Evolutionary conservation across 1,140 invertebrate genomes (phyloP), one percentile per base, ranked within the genome.

Genomic region (Metaphire vulgaris): DNA sequence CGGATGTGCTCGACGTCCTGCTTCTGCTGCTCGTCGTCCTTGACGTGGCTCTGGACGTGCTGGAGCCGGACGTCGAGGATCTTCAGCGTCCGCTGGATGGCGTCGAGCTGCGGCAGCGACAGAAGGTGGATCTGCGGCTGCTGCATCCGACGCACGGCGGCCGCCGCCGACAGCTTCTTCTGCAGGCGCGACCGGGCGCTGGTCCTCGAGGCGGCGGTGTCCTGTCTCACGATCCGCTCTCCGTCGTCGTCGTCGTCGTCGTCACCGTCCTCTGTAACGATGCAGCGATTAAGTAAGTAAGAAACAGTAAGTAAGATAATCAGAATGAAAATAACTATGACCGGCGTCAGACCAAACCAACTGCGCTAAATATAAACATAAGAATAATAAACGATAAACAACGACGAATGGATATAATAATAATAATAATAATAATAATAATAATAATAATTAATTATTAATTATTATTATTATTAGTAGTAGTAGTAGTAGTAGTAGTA

Each of bases 1-100:
- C 85, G 79, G 66, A 86, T 80, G 74, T 85, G 85, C 64, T 86
- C 84, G 1, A 86, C 81, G 75, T 86, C 85, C 76, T 85, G 84
- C 69, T 83, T 82, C 33, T 85, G 81, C 34, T 81, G 80, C 66
- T 83, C 81, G 75, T 85, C 84, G 73, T 84, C 83, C 30, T 82
- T 82, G 72, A 80, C 82, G 78, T 81, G 84, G 30, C 82, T 80
- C 79, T 86, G 85, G n/a, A 86, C 80, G 74, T 86, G 85, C 74
- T 86, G 85, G 29, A 86, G 79, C 73, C 85, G 73, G 34, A 86
- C 83, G 77, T 86, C 85, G 65, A 86, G 78, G 30, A 86, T 79
- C 74, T 86, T 86, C 74, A 85, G 85, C n/a, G 83, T 83, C 73
- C 85, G 76, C 80, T 83, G 83, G 30, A 86, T 86, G 41, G 83